A percentile compares a stretch with the other conserved stretches of the same genome.
Evolutionary conservation across 2,113 vertebrate genomes (phyloP).

Genomic region (Empidonax traillii): DNA sequence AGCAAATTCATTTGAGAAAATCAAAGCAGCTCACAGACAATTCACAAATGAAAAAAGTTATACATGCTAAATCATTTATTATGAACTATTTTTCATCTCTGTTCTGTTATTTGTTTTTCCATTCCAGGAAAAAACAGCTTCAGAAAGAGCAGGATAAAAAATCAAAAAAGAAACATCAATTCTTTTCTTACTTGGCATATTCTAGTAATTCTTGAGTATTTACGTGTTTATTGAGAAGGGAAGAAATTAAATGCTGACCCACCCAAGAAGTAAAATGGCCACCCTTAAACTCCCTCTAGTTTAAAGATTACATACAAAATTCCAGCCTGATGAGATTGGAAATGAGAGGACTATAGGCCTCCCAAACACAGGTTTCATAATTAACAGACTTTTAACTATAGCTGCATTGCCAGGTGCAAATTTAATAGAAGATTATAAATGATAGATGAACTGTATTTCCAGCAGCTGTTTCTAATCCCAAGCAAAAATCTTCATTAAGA

Average conservation of each 20-base stretch:
- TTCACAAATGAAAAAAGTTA: constrained; percentile 41
- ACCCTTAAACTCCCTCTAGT: neutral
- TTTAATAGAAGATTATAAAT: constrained; percentile 80
- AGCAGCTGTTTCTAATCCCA: constrained; percentile 74
- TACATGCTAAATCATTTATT: constrained; percentile 35
- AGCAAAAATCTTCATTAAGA: constrained; percentile 71
- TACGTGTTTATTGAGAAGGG: neutral
- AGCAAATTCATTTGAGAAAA: constrained; percentile 47
- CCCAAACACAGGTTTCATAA: constrained; percentile 59
- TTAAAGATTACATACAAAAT: neutral
- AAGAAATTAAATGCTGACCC: neutral
- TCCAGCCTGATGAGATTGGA: constrained; percentile 53
- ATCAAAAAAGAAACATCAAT: fast-evolving
- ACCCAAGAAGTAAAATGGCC: constrained; percentile 15
- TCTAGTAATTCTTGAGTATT: neutral
- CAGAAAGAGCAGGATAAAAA: neutral
- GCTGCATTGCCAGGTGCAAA: constrained; percentile 75
- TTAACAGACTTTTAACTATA: constrained; percentile 72
- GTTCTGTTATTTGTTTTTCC: constrained; percentile 18
- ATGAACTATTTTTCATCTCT: constrained; percentile 3
- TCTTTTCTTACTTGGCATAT: neutral
- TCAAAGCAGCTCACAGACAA: constrained; percentile 47
- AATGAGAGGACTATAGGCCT: constrained; percentile 54
- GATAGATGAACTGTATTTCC: constrained; percentile 72
- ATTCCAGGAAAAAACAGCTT: neutral